Conservation (phyloP, 2,113 vertebrate genomes). For the Ramphastos sulfuratus region DNA sequence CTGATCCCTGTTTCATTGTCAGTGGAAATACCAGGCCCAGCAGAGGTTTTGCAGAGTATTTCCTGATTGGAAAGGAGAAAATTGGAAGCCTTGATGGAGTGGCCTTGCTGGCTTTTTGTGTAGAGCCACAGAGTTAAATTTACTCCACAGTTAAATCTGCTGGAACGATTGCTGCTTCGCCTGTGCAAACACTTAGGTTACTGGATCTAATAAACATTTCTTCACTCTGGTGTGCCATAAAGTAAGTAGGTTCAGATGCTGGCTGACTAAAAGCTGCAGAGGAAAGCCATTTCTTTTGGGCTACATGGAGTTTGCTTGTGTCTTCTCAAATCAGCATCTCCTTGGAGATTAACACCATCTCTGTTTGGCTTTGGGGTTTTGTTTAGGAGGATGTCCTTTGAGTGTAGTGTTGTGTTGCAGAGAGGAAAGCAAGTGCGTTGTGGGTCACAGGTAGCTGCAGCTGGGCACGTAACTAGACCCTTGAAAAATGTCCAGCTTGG, state of each 20-base stretch:
- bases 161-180: conserved; percentile 41
- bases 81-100: conserved; percentile 28
- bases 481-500: background rate
- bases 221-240: conserved; percentile 57
- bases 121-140: conserved; percentile 34
- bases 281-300: conserved; percentile 19
- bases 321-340: conserved; percentile 45
- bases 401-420: background rate
- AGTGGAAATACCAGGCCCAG: conserved; percentile 35
- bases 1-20: conserved; percentile 24
- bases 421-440: background rate
- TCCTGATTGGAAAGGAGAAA: conserved; percentile 39
- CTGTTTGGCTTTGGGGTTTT: background rate
- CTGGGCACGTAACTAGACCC: background rate
- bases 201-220: conserved; percentile 59
- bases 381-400: background rate
- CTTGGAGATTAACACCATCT: conserved; percentile 14
- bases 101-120: conserved; percentile 19
- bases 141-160: conserved; percentile 42
- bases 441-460: background rate
- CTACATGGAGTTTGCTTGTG: conserved; percentile 29
- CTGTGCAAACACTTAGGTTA: conserved; percentile 51
- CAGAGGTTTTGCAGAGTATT: conserved; percentile 26
- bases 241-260: conserved; percentile 37
- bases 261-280: background rate